Evolutionary conservation across 64 coral and sea anemone species (phyloP).

Genomic region (Platygyra sinensis): DNA sequence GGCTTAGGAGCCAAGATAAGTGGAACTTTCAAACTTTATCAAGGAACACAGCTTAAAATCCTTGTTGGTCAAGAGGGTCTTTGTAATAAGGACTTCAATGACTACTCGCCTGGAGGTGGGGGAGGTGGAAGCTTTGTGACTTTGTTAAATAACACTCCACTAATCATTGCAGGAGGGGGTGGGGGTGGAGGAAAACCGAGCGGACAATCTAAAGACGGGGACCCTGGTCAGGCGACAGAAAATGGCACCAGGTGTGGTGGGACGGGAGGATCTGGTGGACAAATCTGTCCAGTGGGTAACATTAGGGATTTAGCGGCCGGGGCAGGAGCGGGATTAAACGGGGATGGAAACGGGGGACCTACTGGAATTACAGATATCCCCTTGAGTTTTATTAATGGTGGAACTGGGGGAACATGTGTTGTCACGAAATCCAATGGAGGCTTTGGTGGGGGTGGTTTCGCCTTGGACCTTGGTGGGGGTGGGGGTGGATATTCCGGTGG

Average conservation of each 20-base stretch:
- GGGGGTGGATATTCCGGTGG: constrained; percentile 72
- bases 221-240: constrained; percentile 63
- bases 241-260: constrained; percentile 73
- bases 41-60: constrained; percentile 36
- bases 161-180: constrained; percentile 50
- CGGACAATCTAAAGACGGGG: neutral
- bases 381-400: constrained; percentile 65
- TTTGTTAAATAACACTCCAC: constrained; percentile 12
- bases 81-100: neutral
- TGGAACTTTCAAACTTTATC: constrained; percentile 27
- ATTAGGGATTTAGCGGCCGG: constrained; percentile 11
- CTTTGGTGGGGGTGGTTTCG: constrained; percentile 33
- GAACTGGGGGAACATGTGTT: constrained; percentile 16
- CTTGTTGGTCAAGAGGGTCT: constrained; percentile 17
- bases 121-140: constrained; percentile 49
- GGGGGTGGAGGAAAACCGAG: neutral
- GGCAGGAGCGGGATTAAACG: constrained; percentile 33
- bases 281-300: neutral
- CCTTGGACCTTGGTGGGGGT: constrained; percentile 8
- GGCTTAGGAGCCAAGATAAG: constrained; percentile 41
- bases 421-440: constrained; percentile 46
- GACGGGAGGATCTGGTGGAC: constrained; percentile 42
- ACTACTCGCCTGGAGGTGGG: neutral
- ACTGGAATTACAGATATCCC: neutral
- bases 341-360: neutral